A percentile compares a stretch with the other conserved stretches of the same genome.
phyloP scores from a whole-genome alignment of 2,113 vertebrate genomes.

The Poeciliopsis retropinna region DNA sequence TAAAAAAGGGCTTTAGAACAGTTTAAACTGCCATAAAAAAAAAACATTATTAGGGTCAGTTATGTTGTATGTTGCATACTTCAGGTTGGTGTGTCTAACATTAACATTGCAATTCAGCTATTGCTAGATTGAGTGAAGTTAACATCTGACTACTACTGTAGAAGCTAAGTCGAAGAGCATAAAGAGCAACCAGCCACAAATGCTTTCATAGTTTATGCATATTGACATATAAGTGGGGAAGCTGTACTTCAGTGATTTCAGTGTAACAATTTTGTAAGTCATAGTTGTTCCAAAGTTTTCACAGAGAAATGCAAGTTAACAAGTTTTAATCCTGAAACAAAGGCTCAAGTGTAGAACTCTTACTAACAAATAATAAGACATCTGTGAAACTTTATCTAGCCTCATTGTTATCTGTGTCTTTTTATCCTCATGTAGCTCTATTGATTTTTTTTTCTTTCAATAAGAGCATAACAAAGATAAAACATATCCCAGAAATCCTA shows the following conservation, averaged over 20 bases:
- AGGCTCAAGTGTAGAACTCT: conserved; percentile 65
- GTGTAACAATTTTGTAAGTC: conserved; percentile 36
- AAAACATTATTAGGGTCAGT: background rate
- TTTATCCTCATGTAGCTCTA: conserved; percentile 55
- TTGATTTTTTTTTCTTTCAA: conserved; percentile 71
- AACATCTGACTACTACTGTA: conserved; percentile 37
- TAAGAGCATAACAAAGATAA: conserved; percentile 64
- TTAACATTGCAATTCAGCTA: background rate
- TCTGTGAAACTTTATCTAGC: conserved; percentile 61
- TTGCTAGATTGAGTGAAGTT: conserved; percentile 1
- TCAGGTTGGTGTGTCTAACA: background rate
- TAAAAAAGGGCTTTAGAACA: no score
- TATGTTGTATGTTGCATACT: background rate
- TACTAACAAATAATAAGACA: conserved; percentile 53
- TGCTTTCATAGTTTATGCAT: conserved; percentile 38
- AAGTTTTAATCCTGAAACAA: conserved; percentile 67
- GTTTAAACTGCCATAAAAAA: no score
- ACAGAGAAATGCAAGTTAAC: conserved; percentile 52
- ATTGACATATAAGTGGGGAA: conserved; percentile 55
- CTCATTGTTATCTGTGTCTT: conserved; percentile 64
- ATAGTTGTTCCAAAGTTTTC: conserved; percentile 45
- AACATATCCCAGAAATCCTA: conserved; percentile 66
- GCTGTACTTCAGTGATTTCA: conserved; percentile 30
- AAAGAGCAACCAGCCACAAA: conserved; percentile 54
- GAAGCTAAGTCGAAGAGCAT: conserved; percentile 32